A percentile compares a stretch with the other conserved stretches of the same genome.
phyloP scores from a whole-genome alignment of 2,888 invertebrate species.

The Shargacucullia verbasci region DNA sequence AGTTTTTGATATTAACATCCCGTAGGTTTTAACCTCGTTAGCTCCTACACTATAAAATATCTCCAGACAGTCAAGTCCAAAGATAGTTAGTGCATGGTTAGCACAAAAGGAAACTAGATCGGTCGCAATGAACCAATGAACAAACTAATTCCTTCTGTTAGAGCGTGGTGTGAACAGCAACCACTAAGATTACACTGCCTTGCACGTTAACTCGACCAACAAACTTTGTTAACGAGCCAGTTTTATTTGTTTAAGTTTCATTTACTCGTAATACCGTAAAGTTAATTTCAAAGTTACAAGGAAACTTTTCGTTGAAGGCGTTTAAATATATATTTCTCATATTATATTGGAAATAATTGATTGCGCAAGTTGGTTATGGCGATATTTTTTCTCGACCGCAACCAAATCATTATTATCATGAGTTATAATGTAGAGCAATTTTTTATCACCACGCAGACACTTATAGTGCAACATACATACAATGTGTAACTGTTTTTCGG shows the following conservation, averaged over 20 bases:
- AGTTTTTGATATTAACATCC: too few relatives aligned
- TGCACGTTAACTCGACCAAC: slow-evolving; percentile 29
- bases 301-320: too few relatives aligned
- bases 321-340: too few relatives aligned
- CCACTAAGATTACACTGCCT: slow-evolving; percentile 39
- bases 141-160: slow-evolving; percentile 30
- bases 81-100: slow-evolving; percentile 5
- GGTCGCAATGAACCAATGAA: slow-evolving; percentile 25
- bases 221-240: slow-evolving; percentile 27
- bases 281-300: too few relatives aligned
- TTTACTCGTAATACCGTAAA: not conserved
- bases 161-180: slow-evolving; percentile 20
- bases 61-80: not conserved
- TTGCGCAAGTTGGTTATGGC: too few relatives aligned
- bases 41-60: slow-evolving; percentile 1
- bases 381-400: too few relatives aligned
- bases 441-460: too few relatives aligned
- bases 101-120: slow-evolving; percentile 16
- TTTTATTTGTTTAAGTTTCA: slow-evolving; percentile 12
- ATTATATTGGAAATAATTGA: too few relatives aligned
- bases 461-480: too few relatives aligned
- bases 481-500: too few relatives aligned
- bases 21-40: not conserved
- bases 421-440: too few relatives aligned
- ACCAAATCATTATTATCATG: too few relatives aligned